Conservation (phyloP, 2,797 vertebrate species). For the Epinephelus awoara region DNA sequence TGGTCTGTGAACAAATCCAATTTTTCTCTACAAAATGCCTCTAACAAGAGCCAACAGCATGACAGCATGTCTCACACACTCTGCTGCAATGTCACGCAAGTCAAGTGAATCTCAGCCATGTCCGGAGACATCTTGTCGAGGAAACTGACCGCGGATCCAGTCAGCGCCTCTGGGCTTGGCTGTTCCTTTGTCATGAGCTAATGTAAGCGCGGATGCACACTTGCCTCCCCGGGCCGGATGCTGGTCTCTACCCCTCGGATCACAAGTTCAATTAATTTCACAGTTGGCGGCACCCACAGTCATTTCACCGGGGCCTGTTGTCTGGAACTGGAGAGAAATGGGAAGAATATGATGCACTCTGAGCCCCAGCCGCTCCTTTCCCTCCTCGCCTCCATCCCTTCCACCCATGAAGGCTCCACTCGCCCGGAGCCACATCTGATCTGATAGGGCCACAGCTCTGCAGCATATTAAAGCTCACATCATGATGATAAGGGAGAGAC, state of each 20-base stretch:
- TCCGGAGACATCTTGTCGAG: constrained; percentile 66
- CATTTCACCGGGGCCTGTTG: constrained; percentile 64
- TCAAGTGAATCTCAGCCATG: constrained; percentile 50
- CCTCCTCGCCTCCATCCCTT: constrained; percentile 32
- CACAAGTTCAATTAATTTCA: constrained; percentile 87
- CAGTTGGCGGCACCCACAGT: constrained; percentile 79
- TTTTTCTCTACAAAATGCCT: constrained; percentile 22
- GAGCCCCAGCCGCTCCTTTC: constrained; percentile 35
- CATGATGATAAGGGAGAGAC: constrained; percentile 47
- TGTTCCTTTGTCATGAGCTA: constrained; percentile 62
- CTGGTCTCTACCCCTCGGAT: constrained; percentile 73
- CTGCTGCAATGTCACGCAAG: constrained; percentile 59
- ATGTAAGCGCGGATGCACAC: constrained; percentile 56
- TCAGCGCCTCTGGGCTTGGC: constrained; percentile 45
- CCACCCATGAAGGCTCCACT: constrained; percentile 62
- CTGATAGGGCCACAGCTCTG: constrained; percentile 56
- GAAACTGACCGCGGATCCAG: constrained; percentile 66
- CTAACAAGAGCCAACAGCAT: constrained; percentile 38
- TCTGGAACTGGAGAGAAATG: constrained; percentile 69
- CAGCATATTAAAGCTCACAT: constrained; percentile 67
- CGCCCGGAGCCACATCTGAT: constrained; percentile 69
- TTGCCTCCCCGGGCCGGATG: constrained; percentile 64
- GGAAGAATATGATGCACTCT: constrained; percentile 60
- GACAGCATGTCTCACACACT: constrained; percentile 40
- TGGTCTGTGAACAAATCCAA: constrained; percentile 41